A percentile compares a stretch with the other conserved stretches of the same genome.
Evolutionary conservation across 2,113 vertebrate genomes (phyloP).

Genomic region (Dipodomys ordii): DNA sequence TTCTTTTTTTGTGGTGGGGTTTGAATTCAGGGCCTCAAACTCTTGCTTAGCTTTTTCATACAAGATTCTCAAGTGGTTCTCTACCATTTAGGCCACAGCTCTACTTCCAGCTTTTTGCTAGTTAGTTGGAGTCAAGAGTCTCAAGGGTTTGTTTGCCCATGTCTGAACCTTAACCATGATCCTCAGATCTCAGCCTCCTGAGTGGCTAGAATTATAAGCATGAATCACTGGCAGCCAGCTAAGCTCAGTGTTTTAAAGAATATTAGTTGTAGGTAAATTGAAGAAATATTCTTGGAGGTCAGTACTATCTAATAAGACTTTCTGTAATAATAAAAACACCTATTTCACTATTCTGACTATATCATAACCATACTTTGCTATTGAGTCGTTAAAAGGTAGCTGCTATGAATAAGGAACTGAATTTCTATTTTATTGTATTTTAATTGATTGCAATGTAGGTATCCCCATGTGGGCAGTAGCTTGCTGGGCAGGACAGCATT

Average conservation of each 20-base stretch:
- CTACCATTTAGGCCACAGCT: too few species aligned
- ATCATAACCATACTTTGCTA: not conserved
- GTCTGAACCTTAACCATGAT: too few species aligned
- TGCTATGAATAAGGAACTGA: not conserved
- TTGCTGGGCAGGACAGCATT: not conserved
- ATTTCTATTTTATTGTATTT: not conserved
- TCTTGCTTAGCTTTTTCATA: too few species aligned
- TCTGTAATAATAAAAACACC: not conserved
- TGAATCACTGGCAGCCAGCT: too few species aligned
- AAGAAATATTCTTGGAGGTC: conserved; percentile 31
- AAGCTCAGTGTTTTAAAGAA: conserved; percentile 26
- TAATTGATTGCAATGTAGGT: not conserved
- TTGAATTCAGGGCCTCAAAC: too few species aligned
- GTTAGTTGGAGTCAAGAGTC: too few species aligned
- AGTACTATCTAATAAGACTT: not conserved
- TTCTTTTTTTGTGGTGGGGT: not conserved
- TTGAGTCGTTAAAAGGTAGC: not conserved
- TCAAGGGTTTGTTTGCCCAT: too few species aligned
- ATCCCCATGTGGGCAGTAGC: not conserved
- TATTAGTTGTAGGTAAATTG: not conserved
- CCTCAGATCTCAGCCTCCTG: too few species aligned
- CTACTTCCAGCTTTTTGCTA: too few species aligned
- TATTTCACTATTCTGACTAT: not conserved
- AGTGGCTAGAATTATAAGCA: too few species aligned
- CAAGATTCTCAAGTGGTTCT: too few species aligned